Conservation (phyloP, 2,888 invertebrate species). For the Cremastinae sp. region DNA sequence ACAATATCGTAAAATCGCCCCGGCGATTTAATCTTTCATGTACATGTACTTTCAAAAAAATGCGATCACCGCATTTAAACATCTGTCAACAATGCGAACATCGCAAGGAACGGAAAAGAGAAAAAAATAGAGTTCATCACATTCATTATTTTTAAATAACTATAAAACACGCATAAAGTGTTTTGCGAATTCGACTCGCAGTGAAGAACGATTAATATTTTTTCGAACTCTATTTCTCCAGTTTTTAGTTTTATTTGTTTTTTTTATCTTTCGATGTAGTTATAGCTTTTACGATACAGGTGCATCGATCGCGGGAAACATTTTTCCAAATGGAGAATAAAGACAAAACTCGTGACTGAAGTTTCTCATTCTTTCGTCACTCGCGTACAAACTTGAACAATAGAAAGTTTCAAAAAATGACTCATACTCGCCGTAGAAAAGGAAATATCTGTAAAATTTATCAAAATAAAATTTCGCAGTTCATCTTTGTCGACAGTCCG, state of each 20-base stretch:
- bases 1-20: constrained; percentile 27
- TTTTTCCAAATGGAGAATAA: constrained; percentile 9
- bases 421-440: constrained; percentile 54
- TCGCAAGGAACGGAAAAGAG: constrained; percentile 29
- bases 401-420: constrained; percentile 36
- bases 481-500: constrained; percentile 6
- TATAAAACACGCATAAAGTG: constrained; percentile 7
- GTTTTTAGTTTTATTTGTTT: constrained; percentile 39
- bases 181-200: constrained; percentile 8
- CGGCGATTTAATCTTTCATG: constrained; percentile 17
- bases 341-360: constrained; percentile 19
- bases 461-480: constrained; percentile 30
- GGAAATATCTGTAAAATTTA: constrained; percentile 62
- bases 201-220: constrained; percentile 46
- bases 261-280: constrained; percentile 41
- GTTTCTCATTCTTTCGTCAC: constrained; percentile 24
- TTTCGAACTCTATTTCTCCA: constrained; percentile 52
- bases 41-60: constrained; percentile 51
- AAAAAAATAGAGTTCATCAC: constrained; percentile 36
- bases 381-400: constrained; percentile 6
- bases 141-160: neutral
- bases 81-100: constrained; percentile 51
- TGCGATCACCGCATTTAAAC: constrained; percentile 28
- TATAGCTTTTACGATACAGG: constrained; percentile 22
- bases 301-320: constrained; percentile 22